Conservation (phyloP, 2,888 invertebrate genomes). For the Diaperis boleti region DNA sequence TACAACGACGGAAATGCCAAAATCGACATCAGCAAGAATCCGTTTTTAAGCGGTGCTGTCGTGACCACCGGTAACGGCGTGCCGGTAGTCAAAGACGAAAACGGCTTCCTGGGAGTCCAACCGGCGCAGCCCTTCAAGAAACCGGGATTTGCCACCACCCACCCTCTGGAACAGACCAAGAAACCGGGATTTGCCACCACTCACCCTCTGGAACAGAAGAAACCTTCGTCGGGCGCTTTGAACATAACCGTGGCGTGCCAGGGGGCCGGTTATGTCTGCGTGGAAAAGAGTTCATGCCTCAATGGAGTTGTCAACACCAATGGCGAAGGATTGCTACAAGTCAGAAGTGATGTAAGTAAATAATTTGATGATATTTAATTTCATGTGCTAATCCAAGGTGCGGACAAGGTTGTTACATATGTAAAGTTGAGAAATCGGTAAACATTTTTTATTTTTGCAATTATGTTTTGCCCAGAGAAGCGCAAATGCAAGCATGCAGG, state of each 20-base stretch:
- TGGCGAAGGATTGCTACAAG: constrained; percentile 68
- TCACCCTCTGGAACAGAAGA: constrained; percentile 45
- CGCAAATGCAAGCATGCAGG: background rate
- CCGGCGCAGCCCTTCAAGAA: constrained; percentile 57
- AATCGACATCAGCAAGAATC: constrained; percentile 54
- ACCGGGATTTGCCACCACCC: constrained; percentile 49
- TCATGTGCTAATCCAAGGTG: constrained; percentile 11
- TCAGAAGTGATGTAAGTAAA: constrained; percentile 69
- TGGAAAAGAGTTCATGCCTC: constrained; percentile 71
- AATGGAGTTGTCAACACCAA: constrained; percentile 72
- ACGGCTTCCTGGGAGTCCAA: constrained; percentile 64
- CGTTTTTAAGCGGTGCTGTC: constrained; percentile 56
- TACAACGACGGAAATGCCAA: constrained; percentile 43
- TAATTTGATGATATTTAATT: constrained; percentile 1
- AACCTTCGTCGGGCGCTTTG: constrained; percentile 29
- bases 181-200: constrained; percentile 51
- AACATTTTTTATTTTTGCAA: constrained; percentile 16
- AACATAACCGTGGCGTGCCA: constrained; percentile 62
- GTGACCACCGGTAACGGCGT: constrained; percentile 59
- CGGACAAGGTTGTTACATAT: constrained; percentile 22
- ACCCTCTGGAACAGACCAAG: constrained; percentile 48
- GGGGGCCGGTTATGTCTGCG: constrained; percentile 73
- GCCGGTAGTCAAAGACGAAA: constrained; percentile 52
- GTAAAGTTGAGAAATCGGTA: constrained; percentile 1
- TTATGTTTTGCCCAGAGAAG: background rate